These are phyloP conservation scores for Typhlichthys eigenmanni DNA, from an alignment of 2,797 vertebrate species.

Conservation along the genomic window DNA sequence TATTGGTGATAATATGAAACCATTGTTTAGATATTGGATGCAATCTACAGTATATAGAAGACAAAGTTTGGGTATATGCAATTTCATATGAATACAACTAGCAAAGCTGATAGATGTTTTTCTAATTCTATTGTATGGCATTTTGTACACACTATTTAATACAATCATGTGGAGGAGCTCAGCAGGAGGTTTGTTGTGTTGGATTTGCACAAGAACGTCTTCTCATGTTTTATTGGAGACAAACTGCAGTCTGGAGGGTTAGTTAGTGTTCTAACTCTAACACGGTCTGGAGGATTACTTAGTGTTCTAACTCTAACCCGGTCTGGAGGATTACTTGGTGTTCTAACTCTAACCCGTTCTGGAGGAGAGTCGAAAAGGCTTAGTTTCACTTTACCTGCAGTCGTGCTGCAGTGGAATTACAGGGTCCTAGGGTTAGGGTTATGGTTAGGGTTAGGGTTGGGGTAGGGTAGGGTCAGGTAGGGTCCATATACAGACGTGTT, in stretches of 20 bases:
- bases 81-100: conserved; percentile 81
- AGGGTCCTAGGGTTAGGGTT: conserved; percentile 91
- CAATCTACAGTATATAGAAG: conserved; percentile 62
- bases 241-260: background rate
- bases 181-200: conserved; percentile 64
- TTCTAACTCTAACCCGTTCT: too few species aligned
- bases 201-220: conserved; percentile 76
- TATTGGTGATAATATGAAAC: conserved; percentile 74
- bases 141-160: conserved; percentile 85
- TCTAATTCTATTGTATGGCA: conserved; percentile 78
- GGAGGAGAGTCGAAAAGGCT: conserved; percentile 62
- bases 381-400: conserved; percentile 45
- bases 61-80: conserved; percentile 83
- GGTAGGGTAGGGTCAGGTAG: too few species aligned
- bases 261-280: too few species aligned
- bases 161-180: conserved; percentile 76
- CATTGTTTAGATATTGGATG: conserved; percentile 78
- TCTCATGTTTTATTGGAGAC: too few species aligned
- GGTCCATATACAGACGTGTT: conserved; percentile 80
- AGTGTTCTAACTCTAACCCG: background rate
- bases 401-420: conserved; percentile 90
- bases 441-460: too few species aligned
- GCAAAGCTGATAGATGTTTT: conserved; percentile 78
- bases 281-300: background rate
- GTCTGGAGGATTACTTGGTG: too few species aligned